Conservation (phyloP, 2,888 invertebrate genomes). For the Leptarthrus brevirostris region DNA sequence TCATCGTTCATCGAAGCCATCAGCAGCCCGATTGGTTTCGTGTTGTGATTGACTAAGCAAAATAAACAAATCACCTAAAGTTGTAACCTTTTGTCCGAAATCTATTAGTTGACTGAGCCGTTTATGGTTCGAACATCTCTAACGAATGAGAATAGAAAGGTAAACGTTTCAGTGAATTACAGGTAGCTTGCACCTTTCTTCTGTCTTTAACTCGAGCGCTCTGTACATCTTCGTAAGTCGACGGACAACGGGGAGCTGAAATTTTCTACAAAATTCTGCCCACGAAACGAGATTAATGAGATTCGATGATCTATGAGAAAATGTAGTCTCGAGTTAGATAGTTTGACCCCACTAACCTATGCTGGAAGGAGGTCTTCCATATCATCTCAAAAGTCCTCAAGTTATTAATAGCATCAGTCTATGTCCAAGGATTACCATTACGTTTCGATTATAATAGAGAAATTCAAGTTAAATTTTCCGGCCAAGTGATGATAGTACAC, state of each 20-base stretch:
- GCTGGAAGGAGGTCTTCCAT: slow-evolving; percentile 40
- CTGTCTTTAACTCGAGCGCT: neutral
- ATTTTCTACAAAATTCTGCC: slow-evolving; percentile 4
- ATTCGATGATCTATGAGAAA: slow-evolving; percentile 45
- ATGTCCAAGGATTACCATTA: neutral
- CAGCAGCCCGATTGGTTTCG: slow-evolving; percentile 37
- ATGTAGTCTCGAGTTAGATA: slow-evolving; percentile 22
- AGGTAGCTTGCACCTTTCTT: slow-evolving; percentile 42
- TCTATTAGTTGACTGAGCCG: slow-evolving; percentile 32
- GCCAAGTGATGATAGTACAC: too few species aligned
- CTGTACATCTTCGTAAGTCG: neutral
- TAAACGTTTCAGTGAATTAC: slow-evolving; percentile 14
- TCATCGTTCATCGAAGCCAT: slow-evolving; percentile 35
- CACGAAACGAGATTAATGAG: slow-evolving; percentile 40
- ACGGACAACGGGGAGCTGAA: slow-evolving; percentile 22
- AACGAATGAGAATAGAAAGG: slow-evolving; percentile 16
- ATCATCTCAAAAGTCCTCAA: slow-evolving; percentile 7
- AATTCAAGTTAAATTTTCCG: neutral
- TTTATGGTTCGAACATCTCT: neutral
- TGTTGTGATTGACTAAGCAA: slow-evolving; percentile 45
- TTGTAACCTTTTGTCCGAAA: slow-evolving; percentile 41
- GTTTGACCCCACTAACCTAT: slow-evolving; percentile 27
- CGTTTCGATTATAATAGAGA: neutral
- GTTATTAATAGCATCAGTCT: slow-evolving; percentile 35
- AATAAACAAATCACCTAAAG: slow-evolving; percentile 40